Evolutionary conservation across 1,140 invertebrate genomes (phyloP), one percentile per base, ranked within the genome.

Genomic region (Hylaeus anthracinus): DNA sequence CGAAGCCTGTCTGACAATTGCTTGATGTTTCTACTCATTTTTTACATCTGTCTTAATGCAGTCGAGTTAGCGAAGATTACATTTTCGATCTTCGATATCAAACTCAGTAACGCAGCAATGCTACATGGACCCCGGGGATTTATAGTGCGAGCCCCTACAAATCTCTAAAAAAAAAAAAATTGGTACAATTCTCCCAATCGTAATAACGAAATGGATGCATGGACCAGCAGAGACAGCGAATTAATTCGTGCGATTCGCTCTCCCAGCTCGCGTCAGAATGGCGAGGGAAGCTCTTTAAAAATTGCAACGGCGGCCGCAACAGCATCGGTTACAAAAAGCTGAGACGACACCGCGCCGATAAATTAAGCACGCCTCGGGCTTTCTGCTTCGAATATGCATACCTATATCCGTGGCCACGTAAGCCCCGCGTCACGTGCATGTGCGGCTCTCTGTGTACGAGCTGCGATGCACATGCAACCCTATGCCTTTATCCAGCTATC

Each of bases 321-420:
- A 12, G n/a, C 10, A 15, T 1, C 10, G 65, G 2, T 37, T n/a
- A 43, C 15, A 53, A 84, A 85, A 80, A 85, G 48, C 45, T 48
- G 39, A 74, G 70, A 56, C 43, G 55, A 71, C 48, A 41, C 39
- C 26, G 3, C 37, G 43, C 45, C 43, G 58, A 83, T 82, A 84
- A 82, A 82, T 82, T 71, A 79, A 79, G 45, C 66, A 41, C 53
- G 74, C 37, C n/a, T 39, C 14, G 37, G 48, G 60, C 58, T 75
- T 51, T 8, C 41, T n/a, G 15, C 26, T 55, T 67, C 26, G 61
- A 67, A 70, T 72, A 79, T 71, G 61, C 72, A 63, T 61, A 26
- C 41, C 61, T 26, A 43, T 63, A 56, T 69, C 53, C 53, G n/a
- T 5, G 58, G 39, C 75, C 55, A 55, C 60, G 48, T 83, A 77